Percentiles rank a stretch among this genome's conserved stretches.
phyloP scores from a whole-genome alignment of 2,113 vertebrate species.

The Phodopus roborovskii region DNA sequence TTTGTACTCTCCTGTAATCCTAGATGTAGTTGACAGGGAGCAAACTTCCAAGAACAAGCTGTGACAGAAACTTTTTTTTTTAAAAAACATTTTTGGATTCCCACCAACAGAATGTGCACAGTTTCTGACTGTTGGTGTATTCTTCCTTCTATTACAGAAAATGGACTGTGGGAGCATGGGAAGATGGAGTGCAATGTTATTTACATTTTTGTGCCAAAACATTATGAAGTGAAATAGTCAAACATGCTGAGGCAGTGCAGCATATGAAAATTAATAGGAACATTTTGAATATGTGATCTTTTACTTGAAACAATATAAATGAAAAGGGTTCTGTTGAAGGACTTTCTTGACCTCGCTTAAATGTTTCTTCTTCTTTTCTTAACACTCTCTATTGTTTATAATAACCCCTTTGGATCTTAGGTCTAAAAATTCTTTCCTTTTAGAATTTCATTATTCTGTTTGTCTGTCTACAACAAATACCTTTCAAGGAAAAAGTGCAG shows the following conservation, averaged over 20 bases:
- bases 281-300: slow-evolving; percentile 78
- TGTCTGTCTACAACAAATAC: slow-evolving; percentile 57
- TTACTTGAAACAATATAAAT: slow-evolving; percentile 76
- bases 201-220: slow-evolving; percentile 82
- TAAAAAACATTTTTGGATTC: slow-evolving; percentile 68
- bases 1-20: slow-evolving; percentile 23
- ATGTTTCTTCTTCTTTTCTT: slow-evolving; percentile 43
- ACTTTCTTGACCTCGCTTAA: slow-evolving; percentile 70
- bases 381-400: slow-evolving; percentile 64
- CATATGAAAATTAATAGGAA: slow-evolving; percentile 81
- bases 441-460: slow-evolving; percentile 59
- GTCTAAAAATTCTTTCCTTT: slow-evolving; percentile 64
- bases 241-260: slow-evolving; percentile 69
- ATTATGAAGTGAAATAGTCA: slow-evolving; percentile 76
- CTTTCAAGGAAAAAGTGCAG: slow-evolving; percentile 11
- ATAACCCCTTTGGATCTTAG: slow-evolving; percentile 48
- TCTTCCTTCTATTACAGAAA: slow-evolving; percentile 67
- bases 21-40: slow-evolving; percentile 53
- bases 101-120: slow-evolving; percentile 69
- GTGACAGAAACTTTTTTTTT: slow-evolving; percentile 70
- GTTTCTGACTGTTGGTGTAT: slow-evolving; percentile 69
- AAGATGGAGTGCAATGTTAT: slow-evolving; percentile 77
- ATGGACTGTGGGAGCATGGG: slow-evolving; percentile 60
- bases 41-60: slow-evolving; percentile 74
- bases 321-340: slow-evolving; percentile 63